These are phyloP conservation scores for Calephelis nemesis DNA, from an alignment of 1,140 invertebrate genomes.

Conservation along the genomic window DNA sequence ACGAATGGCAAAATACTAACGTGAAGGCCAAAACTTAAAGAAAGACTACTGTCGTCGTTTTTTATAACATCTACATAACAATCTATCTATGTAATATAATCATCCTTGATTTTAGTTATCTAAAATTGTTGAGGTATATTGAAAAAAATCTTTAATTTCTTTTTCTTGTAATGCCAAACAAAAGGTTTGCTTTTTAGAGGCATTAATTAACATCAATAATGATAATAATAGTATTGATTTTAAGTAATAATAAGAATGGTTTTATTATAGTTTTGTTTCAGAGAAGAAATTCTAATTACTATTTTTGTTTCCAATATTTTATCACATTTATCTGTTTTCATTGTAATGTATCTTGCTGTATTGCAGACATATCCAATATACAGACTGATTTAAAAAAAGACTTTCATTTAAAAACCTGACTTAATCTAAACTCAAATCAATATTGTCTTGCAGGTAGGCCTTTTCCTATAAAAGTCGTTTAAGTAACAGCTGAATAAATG, in stretches of 20 bases:
- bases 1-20: too few species aligned
- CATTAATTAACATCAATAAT: conserved; percentile 76
- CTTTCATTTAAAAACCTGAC: conserved; percentile 14
- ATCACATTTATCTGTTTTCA: conserved; percentile 78
- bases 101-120: conserved; percentile 58
- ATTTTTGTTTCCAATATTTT: conserved; percentile 79
- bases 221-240: conserved; percentile 71
- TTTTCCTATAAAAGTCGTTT: not conserved
- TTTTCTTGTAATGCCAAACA: conserved; percentile 67
- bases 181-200: conserved; percentile 73
- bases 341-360: conserved; percentile 79
- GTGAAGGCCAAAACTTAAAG: too few species aligned
- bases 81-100: too few species aligned
- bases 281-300: conserved; percentile 78
- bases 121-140: conserved; percentile 78
- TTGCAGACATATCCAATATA: conserved; percentile 81
- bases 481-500: too few species aligned
- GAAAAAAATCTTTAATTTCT: conserved; percentile 70
- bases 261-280: conserved; percentile 78
- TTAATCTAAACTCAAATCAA: not conserved
- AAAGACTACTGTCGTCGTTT: too few species aligned
- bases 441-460: not conserved
- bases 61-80: too few species aligned
- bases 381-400: conserved; percentile 76
- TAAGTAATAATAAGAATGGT: conserved; percentile 77